Base-by-base conservation (phyloP, 35 echinoderm and acorn worm genomes). In the Acanthaster planci region DNA sequence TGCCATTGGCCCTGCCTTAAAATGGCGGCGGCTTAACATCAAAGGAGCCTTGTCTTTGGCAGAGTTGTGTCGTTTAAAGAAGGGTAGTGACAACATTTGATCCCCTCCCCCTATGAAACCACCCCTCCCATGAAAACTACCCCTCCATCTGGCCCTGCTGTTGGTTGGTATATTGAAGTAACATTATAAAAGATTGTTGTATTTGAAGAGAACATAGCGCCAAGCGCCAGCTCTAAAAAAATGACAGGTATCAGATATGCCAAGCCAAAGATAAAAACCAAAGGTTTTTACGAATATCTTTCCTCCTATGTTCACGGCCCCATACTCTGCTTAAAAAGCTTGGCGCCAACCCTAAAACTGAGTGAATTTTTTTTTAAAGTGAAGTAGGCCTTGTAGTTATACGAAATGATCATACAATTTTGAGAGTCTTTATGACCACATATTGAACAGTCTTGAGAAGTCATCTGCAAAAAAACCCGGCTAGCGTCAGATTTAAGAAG, bases 301-400 rank as follows among this genome's bases (percentile, higher is more conserved):
- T 72, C 64, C 64, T 72, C 9, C 23, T 72, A 29, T 31, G 30
- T 67, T 19, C 64, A 31, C 30, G 64, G 30, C 14, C 64, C 64
- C 64, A 10, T 27, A 72, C 64, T 72, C 22, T 72, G 64, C 64
- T 72, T 72, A 26, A 31, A 72, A 72, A 72, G 64, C 64, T 72
- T 1, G 34, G 34, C 30, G 30, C 30, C 26, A 72, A 26, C 2
- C 18, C 18, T 22, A 36, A 36, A 72, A 8, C 59, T 72, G 64
- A 72, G 64, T 72, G 64, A 23, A 72, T 27, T 7, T 26, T 26
- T 26, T 26, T 7, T 35, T 7, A 34, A 72, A 72, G 23, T 10
- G 30, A 7, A 26, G 26, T 72, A 23, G 30, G 27, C 52, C 52
- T n/a, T 21, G 22, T 72, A 72, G 64, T 72, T 72, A 26, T 6